Percentiles rank a stretch among this genome's conserved stretches.
These are phyloP conservation scores for Petrophora chlorosata DNA, from an alignment of 2,888 invertebrate genomes.

Conservation along the genomic window DNA sequence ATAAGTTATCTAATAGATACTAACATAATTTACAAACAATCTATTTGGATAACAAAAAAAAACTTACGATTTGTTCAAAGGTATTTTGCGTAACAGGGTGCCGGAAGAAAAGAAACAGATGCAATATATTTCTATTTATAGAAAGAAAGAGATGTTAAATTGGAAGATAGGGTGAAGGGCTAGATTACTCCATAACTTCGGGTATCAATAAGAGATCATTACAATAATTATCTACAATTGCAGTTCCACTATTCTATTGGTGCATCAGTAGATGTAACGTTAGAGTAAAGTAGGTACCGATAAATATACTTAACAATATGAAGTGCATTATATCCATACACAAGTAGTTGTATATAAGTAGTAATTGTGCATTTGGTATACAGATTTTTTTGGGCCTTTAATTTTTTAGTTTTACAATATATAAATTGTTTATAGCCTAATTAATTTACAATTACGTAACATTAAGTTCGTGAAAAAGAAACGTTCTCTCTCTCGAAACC, in stretches of 20 bases:
- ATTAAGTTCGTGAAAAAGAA: slow-evolving; percentile 46
- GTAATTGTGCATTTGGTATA: slow-evolving; percentile 80
- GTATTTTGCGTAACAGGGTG: slow-evolving; percentile 27
- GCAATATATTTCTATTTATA: background rate
- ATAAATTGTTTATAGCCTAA: slow-evolving; percentile 41
- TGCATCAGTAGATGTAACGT: slow-evolving; percentile 53
- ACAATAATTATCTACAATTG: slow-evolving; percentile 51
- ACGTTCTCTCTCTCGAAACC: slow-evolving; percentile 61
- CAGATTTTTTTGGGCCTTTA: slow-evolving; percentile 76
- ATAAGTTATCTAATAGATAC: slow-evolving; percentile 34
- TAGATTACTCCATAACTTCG: slow-evolving; percentile 14
- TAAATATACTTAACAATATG: slow-evolving; percentile 52
- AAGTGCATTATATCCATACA: slow-evolving; percentile 63
- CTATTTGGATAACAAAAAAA: slow-evolving; percentile 9
- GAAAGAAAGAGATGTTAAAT: background rate
- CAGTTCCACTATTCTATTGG: slow-evolving; percentile 65
- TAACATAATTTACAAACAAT: slow-evolving; percentile 12
- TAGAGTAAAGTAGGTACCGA: slow-evolving; percentile 46
- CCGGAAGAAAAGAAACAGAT: slow-evolving; percentile 13
- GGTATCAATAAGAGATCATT: slow-evolving; percentile 19
- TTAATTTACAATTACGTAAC: slow-evolving; percentile 37
- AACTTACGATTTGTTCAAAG: slow-evolving; percentile 20
- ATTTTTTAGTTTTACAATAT: slow-evolving; percentile 65
- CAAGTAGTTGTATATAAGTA: slow-evolving; percentile 62
- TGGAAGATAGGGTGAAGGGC: slow-evolving; percentile 18